These are phyloP conservation scores for Harlomillsia oculata DNA, from an alignment of 1,140 invertebrate species.

Conservation along the genomic window DNA sequence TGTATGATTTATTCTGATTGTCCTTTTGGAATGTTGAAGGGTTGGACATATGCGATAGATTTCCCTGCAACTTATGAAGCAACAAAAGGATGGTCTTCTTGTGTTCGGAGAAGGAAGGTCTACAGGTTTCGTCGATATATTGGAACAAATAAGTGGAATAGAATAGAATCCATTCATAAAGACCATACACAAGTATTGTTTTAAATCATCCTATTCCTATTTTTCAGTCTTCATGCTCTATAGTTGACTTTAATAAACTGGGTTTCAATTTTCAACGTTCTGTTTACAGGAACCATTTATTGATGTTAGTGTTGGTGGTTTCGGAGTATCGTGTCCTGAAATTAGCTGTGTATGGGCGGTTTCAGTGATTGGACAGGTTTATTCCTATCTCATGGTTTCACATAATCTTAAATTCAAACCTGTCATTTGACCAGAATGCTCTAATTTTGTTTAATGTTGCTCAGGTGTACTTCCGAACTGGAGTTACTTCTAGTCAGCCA, in stretches of 20 bases:
- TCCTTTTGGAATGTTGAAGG: conserved; percentile 40
- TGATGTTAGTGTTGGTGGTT: conserved; percentile 74
- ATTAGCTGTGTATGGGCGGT: conserved; percentile 78
- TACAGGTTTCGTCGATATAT: conserved; percentile 73
- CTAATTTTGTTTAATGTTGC: too few relatives aligned
- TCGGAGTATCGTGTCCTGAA: conserved; percentile 60
- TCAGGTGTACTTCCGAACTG: conserved; percentile 71
- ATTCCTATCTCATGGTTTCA: conserved; percentile 27
- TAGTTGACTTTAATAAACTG: background rate
- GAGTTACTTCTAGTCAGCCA: conserved; percentile 65
- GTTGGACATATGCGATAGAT: conserved; percentile 89
- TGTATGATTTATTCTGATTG: background rate
- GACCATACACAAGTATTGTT: conserved; percentile 62
- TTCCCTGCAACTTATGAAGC: conserved; percentile 75
- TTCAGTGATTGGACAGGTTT: conserved; percentile 71
- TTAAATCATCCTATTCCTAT: background rate
- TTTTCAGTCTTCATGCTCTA: background rate
- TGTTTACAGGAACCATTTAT: conserved; percentile 59
- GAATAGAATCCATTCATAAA: conserved; percentile 74
- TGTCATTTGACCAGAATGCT: too few relatives aligned
- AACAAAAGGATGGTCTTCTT: conserved; percentile 80
- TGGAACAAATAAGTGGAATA: conserved; percentile 83
- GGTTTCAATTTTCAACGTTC: conserved; percentile 6
- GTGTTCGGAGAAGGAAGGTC: conserved; percentile 81
- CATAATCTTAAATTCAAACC: too few relatives aligned